Base-by-base conservation (phyloP, 2,888 invertebrate genomes). In the Troides aeacus region DNA sequence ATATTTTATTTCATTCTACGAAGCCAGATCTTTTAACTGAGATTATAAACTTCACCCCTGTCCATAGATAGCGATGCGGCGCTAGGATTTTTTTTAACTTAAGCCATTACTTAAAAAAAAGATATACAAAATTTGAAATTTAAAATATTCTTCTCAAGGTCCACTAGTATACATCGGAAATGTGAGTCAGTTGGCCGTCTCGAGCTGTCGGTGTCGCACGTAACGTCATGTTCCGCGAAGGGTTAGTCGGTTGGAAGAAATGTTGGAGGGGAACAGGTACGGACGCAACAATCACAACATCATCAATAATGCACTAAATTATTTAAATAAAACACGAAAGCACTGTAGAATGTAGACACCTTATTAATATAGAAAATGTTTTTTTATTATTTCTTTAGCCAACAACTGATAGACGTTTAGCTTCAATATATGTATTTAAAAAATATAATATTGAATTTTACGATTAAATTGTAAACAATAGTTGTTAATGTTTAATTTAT, bases 181-280 rank as follows among this genome's bases (percentile, higher is more conserved):
- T 66, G 69, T 69, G 0, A 21, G 69, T 81, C 89, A 92, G 92
- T 92, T 81, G 78, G 83, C 81, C 85, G 87, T 82, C 84, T 83
- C 82, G 86, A 88, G 88, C 82, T 80, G 86, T 81, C 78, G 82
- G 84, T 78, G 83, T 74, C 84, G 86, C 85, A 89, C 91, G 92
- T 79, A 76, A 74, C 84, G 84, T 77, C 68, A 92, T 92, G 92
- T 90, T 92, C 72, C 92, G 92, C 79, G 87, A 88, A 72, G 88
- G 92, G 74, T 81, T 88, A 68, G 90, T 91, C 77, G 81, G 88
- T 75, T 92, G 92, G 92, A 92, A 91, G 80, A 87, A 88, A 75
- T 92, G 88, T 79, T 92, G 92, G 92, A 92, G 92, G 91, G 92
- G 92, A 79, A 87, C 91, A 91, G 92, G 92, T 92, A 90, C 85